Conservation (phyloP, 2,113 vertebrate genomes). For the Ovis aries region ARS-UI_Ramb_v3.0 NC_056060.1:94193501-94194000, state of each 20-base stretch:
- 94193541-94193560: not conserved
- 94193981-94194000: slow-evolving; percentile 49
- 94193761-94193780: slow-evolving; percentile 46
- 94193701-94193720: not conserved
- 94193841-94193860: slow-evolving; percentile 26
- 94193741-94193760: slow-evolving; percentile 3
- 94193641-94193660: not conserved
- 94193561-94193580: not conserved
- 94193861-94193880: not conserved
- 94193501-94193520: fast-evolving
- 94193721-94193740: not conserved
- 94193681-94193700: not conserved
- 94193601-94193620: not conserved
- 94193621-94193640: not conserved
- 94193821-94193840: slow-evolving; percentile 40
- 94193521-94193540: not conserved
- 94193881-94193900: not conserved
- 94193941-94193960: slow-evolving; percentile 71
- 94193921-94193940: slow-evolving; percentile 21
- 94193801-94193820: not conserved
- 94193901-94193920: slow-evolving; percentile 4
- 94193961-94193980: slow-evolving; percentile 58
- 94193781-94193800: not conserved
- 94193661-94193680: not conserved
- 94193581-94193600: fast-evolving